These are phyloP conservation scores for Clavelina lepadiformis DNA, from an alignment of 23 tunicate genomes.

Conservation along the genomic window DNA sequence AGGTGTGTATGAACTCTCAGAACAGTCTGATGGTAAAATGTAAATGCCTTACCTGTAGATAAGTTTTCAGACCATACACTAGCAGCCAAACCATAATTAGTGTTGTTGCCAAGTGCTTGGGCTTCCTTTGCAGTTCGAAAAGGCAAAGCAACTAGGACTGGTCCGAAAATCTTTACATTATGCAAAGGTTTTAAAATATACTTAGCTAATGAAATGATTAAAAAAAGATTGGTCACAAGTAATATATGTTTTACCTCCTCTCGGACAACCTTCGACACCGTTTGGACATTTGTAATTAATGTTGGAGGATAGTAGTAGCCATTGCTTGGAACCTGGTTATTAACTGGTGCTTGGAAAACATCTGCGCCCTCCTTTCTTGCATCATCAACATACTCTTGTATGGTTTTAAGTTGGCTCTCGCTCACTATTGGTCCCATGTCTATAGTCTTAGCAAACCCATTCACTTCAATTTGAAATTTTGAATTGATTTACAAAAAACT, in stretches of 20 bases:
- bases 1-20: no score
- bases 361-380: slow-evolving; percentile 88
- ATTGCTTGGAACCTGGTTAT: slow-evolving; percentile 24
- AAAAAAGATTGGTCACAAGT: neutral
- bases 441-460: slow-evolving; percentile 45
- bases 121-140: slow-evolving; percentile 96
- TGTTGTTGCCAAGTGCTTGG: slow-evolving; percentile 69
- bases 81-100: slow-evolving; percentile 89
- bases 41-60: slow-evolving; percentile 53
- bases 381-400: slow-evolving; percentile 68
- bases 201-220: neutral
- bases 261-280: slow-evolving; percentile 83
- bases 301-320: slow-evolving; percentile 93
- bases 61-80: slow-evolving; percentile 94
- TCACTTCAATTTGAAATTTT: no score
- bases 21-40: no score
- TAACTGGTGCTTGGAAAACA: slow-evolving; percentile 69
- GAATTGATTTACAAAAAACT: neutral
- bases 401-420: slow-evolving; percentile 67
- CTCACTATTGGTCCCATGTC: slow-evolving; percentile 97
- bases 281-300: slow-evolving; percentile 89
- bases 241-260: slow-evolving; percentile 60
- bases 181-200: neutral
- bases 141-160: slow-evolving; percentile 86
- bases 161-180: slow-evolving; percentile 91